Percentiles rank a stretch among this genome's conserved stretches.
Evolutionary conservation across 2,113 vertebrate species (phyloP).

Genomic region (Sterrhoptilus dennistouni): DNA sequence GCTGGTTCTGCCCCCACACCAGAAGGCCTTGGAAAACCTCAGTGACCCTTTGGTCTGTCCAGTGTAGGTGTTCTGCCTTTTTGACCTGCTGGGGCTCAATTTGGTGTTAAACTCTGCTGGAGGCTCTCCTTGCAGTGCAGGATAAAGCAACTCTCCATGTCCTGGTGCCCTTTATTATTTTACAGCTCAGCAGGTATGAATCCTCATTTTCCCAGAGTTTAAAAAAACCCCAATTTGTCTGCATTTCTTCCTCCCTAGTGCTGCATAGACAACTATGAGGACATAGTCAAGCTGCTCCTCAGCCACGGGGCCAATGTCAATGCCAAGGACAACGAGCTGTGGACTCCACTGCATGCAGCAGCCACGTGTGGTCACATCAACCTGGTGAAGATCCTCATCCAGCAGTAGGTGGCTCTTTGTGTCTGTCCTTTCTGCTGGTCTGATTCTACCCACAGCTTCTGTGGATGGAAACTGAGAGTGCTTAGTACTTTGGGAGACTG

Average conservation of each 20-base stretch:
- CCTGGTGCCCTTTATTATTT: not conserved
- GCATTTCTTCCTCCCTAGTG: constrained; percentile 76
- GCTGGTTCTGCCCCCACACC: not conserved
- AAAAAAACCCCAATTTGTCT: not conserved
- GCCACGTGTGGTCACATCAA: constrained; percentile 94
- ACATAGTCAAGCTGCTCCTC: constrained; percentile 92
- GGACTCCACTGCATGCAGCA: constrained; percentile 94
- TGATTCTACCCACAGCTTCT: not conserved
- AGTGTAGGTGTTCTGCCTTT: not conserved
- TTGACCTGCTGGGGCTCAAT: not conserved
- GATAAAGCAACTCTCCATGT: not conserved
- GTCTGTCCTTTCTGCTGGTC: not conserved
- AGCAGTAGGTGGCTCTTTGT: constrained; percentile 82
- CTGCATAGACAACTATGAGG: constrained; percentile 98
- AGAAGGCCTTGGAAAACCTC: not conserved
- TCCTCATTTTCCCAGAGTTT: not conserved
- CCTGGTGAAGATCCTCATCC: constrained; percentile 92
- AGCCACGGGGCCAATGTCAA: constrained; percentile 89
- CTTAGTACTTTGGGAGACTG: not conserved
- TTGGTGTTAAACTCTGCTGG: not conserved
- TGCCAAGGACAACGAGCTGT: constrained; percentile 94
- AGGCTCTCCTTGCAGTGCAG: not conserved
- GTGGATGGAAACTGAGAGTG: not conserved
- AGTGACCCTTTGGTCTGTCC: not conserved
- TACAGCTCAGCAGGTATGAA: not conserved